Base-by-base conservation (phyloP, 2,797 vertebrate species). In the Champsocephalus esox region DNA sequence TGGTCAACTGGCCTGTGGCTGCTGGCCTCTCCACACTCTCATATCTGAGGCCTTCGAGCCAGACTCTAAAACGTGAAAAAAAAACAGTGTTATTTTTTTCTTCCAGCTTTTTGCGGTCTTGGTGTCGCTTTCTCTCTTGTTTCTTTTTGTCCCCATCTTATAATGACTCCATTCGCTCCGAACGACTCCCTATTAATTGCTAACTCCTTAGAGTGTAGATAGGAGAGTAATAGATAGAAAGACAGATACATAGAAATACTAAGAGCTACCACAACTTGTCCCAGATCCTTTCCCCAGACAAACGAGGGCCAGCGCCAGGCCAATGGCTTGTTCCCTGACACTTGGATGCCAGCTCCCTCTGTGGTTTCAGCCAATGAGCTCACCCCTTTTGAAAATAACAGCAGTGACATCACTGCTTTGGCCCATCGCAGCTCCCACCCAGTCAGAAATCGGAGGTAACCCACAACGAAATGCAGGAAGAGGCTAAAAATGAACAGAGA, bases 281-380 rank as follows among this genome's bases (percentile, higher is more conserved):
- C 64, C 74, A 54, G 82, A 88, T 85, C 64, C 67, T 61, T 89
- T 88, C 77, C 71, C 77, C 85, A 89, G 89, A 89, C 67, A 51
- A 77, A 64, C 5, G 51, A 75, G 70, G 66, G 55, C 78, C 73
- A 66, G 61, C 68, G 14, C 51, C 69, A 45, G 70, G 77, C 73
- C 71, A 71, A 50, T 41, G 66, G 72, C 82, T 83, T 68, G 73
- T 79, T 89, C 85, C 84, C 81, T 89, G 90, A 92, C 88, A 90
- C 90, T 93, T 92, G 89, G 89, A 92, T 80, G 89, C 83, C 86
- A 89, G 86, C 83, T 81, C 67, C 34, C 79, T 80, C 86, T 85
- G 88, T 92, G 91, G 88, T 92, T 91, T 90, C 84, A 86, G 83
- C 89, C 89, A 88, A 86, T 94, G 93, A 94, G 92, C 87, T 94